Evolutionary conservation across 2,797 vertebrate genomes (phyloP).

Genomic region (Acomys russatus): DNA sequence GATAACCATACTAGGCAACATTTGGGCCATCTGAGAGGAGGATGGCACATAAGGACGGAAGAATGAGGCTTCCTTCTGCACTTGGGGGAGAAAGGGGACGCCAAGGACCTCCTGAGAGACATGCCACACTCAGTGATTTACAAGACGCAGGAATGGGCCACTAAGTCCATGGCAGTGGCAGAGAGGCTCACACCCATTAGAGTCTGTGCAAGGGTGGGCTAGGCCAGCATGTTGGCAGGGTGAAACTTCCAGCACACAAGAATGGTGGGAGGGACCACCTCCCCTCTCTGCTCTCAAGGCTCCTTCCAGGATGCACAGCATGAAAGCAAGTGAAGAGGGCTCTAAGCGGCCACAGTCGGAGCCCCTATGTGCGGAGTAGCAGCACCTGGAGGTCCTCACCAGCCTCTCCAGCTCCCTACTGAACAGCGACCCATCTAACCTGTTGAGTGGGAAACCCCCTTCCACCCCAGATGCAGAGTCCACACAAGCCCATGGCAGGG

Average conservation of each 20-base stretch:
- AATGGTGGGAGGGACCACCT: accelerated
- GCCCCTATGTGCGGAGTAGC: accelerated
- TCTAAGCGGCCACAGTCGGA: accelerated
- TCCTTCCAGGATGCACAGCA: accelerated
- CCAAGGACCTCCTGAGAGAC: neutral
- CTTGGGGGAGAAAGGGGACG: neutral
- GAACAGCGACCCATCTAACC: too few species aligned
- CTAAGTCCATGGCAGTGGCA: neutral
- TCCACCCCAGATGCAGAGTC: neutral
- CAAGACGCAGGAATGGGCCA: neutral
- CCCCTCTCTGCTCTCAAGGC: neutral
- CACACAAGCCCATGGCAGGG: neutral
- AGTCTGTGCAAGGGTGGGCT: accelerated
- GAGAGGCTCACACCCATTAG: accelerated
- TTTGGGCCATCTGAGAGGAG: accelerated
- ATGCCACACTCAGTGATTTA: neutral
- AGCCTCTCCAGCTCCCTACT: neutral
- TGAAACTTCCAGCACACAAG: neutral
- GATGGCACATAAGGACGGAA: neutral
- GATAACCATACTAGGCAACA: neutral
- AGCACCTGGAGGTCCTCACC: too few species aligned
- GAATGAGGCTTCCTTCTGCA: too few species aligned
- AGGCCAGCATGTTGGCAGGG: neutral
- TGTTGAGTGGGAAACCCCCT: neutral
- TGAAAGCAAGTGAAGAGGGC: accelerated